A percentile compares a stretch with the other conserved stretches of the same genome.
phyloP scores from a whole-genome alignment of 2,888 invertebrate species.

The Brachypterus glaber region DNA sequence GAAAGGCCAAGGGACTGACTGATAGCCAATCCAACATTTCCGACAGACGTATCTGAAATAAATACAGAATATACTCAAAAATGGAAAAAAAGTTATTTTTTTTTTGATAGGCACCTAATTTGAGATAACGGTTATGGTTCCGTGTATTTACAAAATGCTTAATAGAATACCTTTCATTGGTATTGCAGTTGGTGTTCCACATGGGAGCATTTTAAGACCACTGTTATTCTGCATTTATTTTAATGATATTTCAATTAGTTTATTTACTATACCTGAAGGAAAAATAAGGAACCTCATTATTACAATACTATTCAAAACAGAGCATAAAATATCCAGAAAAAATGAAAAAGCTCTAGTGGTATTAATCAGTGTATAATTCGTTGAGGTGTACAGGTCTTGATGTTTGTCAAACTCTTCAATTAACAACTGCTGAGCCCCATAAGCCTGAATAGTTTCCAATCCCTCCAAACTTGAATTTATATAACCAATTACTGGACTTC shows the following conservation, averaged over 20 bases:
- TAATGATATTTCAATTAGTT: too few relatives aligned
- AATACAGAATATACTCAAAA: slow-evolving; percentile 36
- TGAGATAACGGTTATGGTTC: too few relatives aligned
- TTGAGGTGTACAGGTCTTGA: slow-evolving; percentile 36
- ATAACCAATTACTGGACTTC: slow-evolving; percentile 37
- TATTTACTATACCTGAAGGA: slow-evolving; percentile 23
- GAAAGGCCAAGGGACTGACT: slow-evolving; percentile 71
- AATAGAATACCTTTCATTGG: too few relatives aligned
- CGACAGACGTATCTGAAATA: slow-evolving; percentile 25
- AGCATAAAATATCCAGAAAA: slow-evolving; percentile 29
- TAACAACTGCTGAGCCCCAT: slow-evolving; percentile 31
- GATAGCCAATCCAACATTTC: slow-evolving; percentile 50
- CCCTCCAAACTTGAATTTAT: slow-evolving; percentile 37
- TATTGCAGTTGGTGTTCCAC: too few relatives aligned
- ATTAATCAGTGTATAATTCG: slow-evolving; percentile 29
- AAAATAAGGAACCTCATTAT: slow-evolving; percentile 24
- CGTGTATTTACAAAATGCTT: too few relatives aligned
- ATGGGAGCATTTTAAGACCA: too few relatives aligned
- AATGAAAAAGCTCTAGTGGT: slow-evolving; percentile 33
- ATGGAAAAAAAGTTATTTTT: too few relatives aligned
- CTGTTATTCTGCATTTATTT: too few relatives aligned
- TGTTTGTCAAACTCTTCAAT: slow-evolving; percentile 34
- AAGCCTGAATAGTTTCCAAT: slow-evolving; percentile 36
- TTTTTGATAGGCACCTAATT: too few relatives aligned
- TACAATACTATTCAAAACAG: slow-evolving; percentile 23